phyloP scores from a whole-genome alignment of 2,113 vertebrate genomes.

The Chloebia gouldiae region DNA sequence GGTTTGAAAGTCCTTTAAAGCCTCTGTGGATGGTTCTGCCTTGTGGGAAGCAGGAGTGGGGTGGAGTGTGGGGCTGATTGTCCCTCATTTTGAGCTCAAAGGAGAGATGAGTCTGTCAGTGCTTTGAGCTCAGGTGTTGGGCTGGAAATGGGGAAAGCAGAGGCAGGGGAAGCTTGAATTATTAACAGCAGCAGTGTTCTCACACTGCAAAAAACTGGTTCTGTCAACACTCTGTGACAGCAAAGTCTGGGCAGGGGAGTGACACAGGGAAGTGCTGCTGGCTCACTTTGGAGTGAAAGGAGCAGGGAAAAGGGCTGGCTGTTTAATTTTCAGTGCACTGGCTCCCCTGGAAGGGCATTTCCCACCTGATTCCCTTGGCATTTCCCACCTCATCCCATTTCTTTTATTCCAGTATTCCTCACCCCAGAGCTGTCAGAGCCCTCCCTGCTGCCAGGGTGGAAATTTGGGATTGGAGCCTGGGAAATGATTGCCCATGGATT shows the following conservation, averaged over 20 bases:
- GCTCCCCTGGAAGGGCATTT: background rate
- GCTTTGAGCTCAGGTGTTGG: background rate
- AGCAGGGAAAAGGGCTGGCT: background rate
- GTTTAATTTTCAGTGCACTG: background rate
- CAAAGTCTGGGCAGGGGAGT: background rate
- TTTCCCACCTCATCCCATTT: background rate
- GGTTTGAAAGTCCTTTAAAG: background rate
- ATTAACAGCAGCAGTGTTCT: background rate
- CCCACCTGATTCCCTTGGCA: rapidly evolving
- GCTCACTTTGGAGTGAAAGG: background rate
- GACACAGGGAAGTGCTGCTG: background rate
- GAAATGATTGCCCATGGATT: rapidly evolving
- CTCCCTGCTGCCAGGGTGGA: background rate
- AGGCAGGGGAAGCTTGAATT: background rate
- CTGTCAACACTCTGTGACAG: background rate
- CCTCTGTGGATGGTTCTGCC: background rate
- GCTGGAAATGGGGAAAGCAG: background rate
- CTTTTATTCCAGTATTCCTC: background rate
- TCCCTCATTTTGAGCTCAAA: background rate
- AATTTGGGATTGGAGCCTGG: background rate
- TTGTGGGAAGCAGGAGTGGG: background rate
- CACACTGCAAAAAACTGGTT: background rate
- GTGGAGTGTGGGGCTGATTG: rapidly evolving
- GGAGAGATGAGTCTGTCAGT: rapidly evolving
- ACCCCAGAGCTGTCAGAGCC: background rate